A percentile compares a stretch with the other conserved stretches of the same genome.
Evolutionary conservation across 1,140 invertebrate species (phyloP).

Genomic region (Bombus difficillimus): DNA sequence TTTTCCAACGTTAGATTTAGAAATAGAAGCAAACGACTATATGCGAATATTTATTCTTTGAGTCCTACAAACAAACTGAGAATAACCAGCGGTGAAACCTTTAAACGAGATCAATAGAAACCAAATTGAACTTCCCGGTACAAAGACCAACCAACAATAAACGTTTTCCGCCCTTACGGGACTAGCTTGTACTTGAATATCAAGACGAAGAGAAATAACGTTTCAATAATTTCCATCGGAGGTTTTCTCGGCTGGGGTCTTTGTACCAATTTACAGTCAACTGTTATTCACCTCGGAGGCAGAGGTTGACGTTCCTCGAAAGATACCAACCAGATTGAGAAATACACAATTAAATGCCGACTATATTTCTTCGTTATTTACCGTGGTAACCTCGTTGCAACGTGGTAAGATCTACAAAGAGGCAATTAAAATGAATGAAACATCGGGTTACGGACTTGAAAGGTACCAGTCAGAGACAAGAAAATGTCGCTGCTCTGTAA

Average conservation of each 20-base stretch:
- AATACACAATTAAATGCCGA: conserved; percentile 51
- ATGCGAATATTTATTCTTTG: background rate
- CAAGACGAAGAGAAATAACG: background rate
- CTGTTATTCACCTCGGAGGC: background rate
- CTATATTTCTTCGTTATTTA: conserved; percentile 42
- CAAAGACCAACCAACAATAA: background rate
- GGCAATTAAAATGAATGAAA: conserved; percentile 67
- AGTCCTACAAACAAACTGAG: background rate
- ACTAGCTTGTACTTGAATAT: background rate
- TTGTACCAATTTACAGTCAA: conserved; percentile 26
- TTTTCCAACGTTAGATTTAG: background rate
- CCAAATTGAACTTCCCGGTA: background rate
- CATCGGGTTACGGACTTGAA: background rate
- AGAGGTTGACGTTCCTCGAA: background rate
- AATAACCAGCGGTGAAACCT: background rate
- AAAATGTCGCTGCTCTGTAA: conserved; percentile 22
- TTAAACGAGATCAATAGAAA: background rate
- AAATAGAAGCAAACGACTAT: background rate
- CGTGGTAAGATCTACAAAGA: conserved; percentile 21
- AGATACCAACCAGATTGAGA: background rate
- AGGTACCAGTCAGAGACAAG: background rate
- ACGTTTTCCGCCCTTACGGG: background rate
- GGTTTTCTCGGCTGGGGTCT: background rate
- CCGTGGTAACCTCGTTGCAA: conserved; percentile 14
- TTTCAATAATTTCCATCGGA: background rate